Percentiles rank a stretch among this genome's conserved stretches.
Evolutionary conservation across 2,113 vertebrate genomes (phyloP).

Genomic region (Thalassarche chlororhynchos): DNA sequence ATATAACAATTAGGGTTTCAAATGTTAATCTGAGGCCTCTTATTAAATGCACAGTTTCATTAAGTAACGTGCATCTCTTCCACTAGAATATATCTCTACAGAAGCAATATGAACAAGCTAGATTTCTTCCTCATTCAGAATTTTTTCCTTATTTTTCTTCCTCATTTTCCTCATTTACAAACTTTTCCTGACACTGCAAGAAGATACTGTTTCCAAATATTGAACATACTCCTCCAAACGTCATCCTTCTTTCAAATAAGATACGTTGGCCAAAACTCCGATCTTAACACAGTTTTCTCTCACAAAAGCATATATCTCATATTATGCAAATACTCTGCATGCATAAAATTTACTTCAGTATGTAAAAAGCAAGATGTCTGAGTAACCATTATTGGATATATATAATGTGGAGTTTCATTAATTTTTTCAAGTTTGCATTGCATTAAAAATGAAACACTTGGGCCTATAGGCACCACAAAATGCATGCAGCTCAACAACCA

Average conservation of each 20-base stretch:
- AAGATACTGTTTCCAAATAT: neutral
- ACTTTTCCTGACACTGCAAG: neutral
- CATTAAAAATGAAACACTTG: neutral
- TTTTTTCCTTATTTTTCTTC: neutral
- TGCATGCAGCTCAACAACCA: neutral
- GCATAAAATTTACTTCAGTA: neutral
- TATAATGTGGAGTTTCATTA: rapidly evolving
- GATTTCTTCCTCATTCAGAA: neutral
- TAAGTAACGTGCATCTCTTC: neutral
- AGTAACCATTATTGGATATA: neutral
- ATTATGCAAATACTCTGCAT: neutral
- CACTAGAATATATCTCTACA: neutral
- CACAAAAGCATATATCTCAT: neutral
- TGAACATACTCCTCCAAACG: neutral
- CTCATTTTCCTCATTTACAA: neutral
- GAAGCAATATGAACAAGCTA: neutral
- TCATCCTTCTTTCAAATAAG: neutral
- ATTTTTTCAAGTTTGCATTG: neutral
- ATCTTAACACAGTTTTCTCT: neutral
- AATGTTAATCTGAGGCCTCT: neutral
- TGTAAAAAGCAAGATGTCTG: neutral
- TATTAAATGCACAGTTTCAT: neutral
- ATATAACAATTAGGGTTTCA: neutral
- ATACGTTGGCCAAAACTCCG: neutral
- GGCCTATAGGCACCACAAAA: neutral